Conservation (phyloP, 2,888 invertebrate genomes). For the Quadroppia sp. region DNA sequence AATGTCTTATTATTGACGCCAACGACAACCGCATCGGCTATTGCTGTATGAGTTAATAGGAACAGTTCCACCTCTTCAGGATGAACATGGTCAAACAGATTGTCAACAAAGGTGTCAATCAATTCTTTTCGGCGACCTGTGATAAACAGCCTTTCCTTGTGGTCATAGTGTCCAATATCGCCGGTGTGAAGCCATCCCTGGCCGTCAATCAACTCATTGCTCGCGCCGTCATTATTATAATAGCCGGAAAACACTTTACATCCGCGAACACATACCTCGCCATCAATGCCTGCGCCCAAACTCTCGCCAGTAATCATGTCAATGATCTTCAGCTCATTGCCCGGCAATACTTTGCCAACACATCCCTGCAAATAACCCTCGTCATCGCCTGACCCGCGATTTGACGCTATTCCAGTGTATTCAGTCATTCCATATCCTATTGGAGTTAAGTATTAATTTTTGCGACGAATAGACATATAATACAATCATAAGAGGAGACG, state of each 20-base stretch:
- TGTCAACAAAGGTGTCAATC: too few species aligned
- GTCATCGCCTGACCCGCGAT: not conserved
- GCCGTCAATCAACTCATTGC: not conserved
- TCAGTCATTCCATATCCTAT: slow-evolving; percentile 16
- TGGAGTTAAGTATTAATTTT: not conserved
- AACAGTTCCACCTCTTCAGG: slow-evolving; percentile 26
- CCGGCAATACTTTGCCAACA: not conserved
- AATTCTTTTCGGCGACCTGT: slow-evolving; percentile 10
- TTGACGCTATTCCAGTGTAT: not conserved
- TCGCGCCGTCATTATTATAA: slow-evolving; percentile 13
- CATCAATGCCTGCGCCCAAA: slow-evolving; percentile 9
- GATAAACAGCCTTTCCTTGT: slow-evolving; percentile 14
- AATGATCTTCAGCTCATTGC: slow-evolving; percentile 6
- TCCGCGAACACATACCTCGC: slow-evolving; percentile 25
- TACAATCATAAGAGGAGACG: too few species aligned
- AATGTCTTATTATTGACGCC: slow-evolving; percentile 2
- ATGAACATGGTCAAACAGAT: not conserved
- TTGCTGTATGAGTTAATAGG: not conserved
- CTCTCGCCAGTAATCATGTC: slow-evolving; percentile 19
- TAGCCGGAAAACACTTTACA: slow-evolving; percentile 1
- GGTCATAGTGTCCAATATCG: slow-evolving; percentile 29
- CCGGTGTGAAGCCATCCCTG: slow-evolving; percentile 26
- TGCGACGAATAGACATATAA: too few species aligned
- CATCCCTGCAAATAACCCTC: not conserved
- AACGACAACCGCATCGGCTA: slow-evolving; percentile 28